Evolutionary conservation across 2,797 vertebrate genomes (phyloP), one percentile per base, ranked within the genome.

Genomic region (Sebastes iracundus): DNA sequence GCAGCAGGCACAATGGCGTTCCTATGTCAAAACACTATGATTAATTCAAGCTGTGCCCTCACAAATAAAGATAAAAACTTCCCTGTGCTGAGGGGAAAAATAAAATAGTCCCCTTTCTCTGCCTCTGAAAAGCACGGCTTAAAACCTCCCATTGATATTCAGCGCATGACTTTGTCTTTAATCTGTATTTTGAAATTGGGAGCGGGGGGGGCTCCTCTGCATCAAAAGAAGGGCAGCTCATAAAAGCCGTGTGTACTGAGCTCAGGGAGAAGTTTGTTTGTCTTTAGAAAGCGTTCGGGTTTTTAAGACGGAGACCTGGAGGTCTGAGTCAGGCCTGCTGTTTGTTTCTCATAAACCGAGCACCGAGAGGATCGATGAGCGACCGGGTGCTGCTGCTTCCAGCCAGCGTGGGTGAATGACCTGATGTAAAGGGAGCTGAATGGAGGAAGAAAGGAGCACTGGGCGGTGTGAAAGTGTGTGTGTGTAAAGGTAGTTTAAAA

Each of bases 31-130:
- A 92, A 89, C 86, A 90, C 86, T 71, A 63, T 60, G 89, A 90
- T 92, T 92, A 86, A 92, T 91, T 90, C 92, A 93, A 92, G 92
- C 91, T 89, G 91, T 75, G 85, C 85, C 70, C 84, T 80, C 81
- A 14, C 85, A 88, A 91, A 90, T 83, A 77, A 74, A 92, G 87
- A 92, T 87, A 88, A 84, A 92, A 90, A 87, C 78, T 49, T 78
- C 65, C 66, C 82, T 55, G 78, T 72, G 75, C 69, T 35, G 69
- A 70, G 70, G 83, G 49, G 2, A 61, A 77, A 78, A 66, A 88
- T 60, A 68, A 84, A 87, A 92, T 20, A 85, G 83, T 82, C 79
- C 80, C 62, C 68, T 89, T 84, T 85, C 80, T 82, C 18, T 33
- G 75, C 49, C 46, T 69, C 63, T 83, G 88, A 91, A 92, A 88